Base-by-base conservation (phyloP, 2,888 invertebrate genomes). In the Heliothis peltigera region DNA sequence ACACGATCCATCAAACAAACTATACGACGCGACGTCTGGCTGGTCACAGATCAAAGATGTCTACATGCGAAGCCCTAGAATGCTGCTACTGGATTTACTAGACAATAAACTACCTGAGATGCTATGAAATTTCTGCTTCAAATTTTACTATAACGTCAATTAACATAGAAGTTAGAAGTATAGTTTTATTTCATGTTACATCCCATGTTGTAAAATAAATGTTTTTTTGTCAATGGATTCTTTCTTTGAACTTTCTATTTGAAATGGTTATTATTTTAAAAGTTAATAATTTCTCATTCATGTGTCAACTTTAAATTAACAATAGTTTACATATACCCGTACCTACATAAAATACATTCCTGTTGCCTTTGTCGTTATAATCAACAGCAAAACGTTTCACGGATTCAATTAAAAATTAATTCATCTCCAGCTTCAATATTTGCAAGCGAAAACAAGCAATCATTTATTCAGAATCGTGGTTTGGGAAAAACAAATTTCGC, bases 401-500 rank as follows among this genome's bases (percentile, higher is more conserved):
- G 2, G 15, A 22, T 7, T 15, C 21, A 47, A 35, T 35, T 18
- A 18, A 7, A 28, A 46, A 35, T 10, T 12, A 49, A 28, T 32
- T n/a, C n/a, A 32, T n/a, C 28, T 53, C 12, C 15, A 42, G 18
- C 8, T 35, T 39, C 47, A 74, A 47, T 57, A 35, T 49, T 43
- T 52, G 43, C 58, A 43, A 6, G 35, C n/a, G 43, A 48, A 56
- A 67, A 48, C 18, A 57, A 42, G 19, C 10, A 44, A 57, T 28
- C 17, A 22, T 47, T 69, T 75, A 75, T 47, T 75, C 39, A 59
- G 49, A 17, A 12, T 17, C 32, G 35, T 17, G 25, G 51, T 39
- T 28, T 43, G 55, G 19, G 46, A 28, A 46, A 52, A 55, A 75
- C 51, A 53, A 75, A 63, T 61, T 59, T 17, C 55, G n/a, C 15